Evolutionary conservation across 2,113 vertebrate genomes (phyloP), one percentile per base, ranked within the genome.

Genomic region (Mandrillus leucophaeus): DNA sequence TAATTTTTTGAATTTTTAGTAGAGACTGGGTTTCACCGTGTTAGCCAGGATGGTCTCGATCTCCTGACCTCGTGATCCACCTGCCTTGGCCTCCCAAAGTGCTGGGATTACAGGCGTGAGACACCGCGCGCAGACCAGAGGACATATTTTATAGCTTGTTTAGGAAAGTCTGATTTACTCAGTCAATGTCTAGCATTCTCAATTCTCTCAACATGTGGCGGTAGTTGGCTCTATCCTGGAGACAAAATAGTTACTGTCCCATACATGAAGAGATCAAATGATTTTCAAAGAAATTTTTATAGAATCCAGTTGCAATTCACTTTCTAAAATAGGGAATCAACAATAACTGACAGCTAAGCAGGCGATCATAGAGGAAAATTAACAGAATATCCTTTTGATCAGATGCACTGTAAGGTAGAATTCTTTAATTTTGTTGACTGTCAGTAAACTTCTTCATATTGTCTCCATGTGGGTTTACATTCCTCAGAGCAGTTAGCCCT

Each of bases 291-390:
- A 91, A 89, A 83, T 48, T 68, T 88, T 90, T 93, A 32, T 59
- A 59, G 38, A 93, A 86, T 83, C 8, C 16, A 64, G 66, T 59
- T 94, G 81, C 25, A 90, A 85, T 75, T 81, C n/a, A 79, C 72
- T 93, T 95, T 97, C 38, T 80, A 30, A 93, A 93, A 88, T 82
- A 96, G 92, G 7, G 13, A 57, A 16, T 81, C 38, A 84, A 45
- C 11, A 52, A 43, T 78, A 88, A 61, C 35, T 75, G 30, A 12
- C 13, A 82, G 25, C 48, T 20, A 75, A 83, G 16, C 66, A 95
- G 48, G 25, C 79, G 38, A n/a, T 57, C 16, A 82, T 1, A 5
- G 27, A 72, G 20, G 2, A 95, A 94, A 80, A 43, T 61, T 68
- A 90, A 97, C 13, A 59, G 68, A 93, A 48, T 64, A 66, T 27